Evolutionary conservation across 2,113 vertebrate genomes (phyloP).

Genomic region (Platichthys flesus): DNA sequence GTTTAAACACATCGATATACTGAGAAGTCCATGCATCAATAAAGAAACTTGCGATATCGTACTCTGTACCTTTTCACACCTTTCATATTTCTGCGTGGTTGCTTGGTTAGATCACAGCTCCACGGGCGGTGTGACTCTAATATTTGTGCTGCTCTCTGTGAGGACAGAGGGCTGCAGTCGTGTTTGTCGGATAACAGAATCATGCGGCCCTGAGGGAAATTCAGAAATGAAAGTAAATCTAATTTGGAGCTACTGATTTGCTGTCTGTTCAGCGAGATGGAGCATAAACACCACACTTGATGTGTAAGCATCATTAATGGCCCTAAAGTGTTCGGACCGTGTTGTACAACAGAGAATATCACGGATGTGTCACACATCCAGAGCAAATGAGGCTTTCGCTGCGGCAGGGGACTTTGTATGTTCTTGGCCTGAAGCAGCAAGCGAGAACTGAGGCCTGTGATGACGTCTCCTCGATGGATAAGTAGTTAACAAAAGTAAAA

Average conservation of each 20-base stretch:
- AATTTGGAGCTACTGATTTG: slow-evolving; percentile 71
- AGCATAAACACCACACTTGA: slow-evolving; percentile 73
- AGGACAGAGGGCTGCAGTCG: slow-evolving; percentile 46
- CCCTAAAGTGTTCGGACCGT: slow-evolving; percentile 68
- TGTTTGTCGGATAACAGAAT: slow-evolving; percentile 71
- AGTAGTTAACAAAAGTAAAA: background rate
- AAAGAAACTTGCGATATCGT: slow-evolving; percentile 12
- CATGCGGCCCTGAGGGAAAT: slow-evolving; percentile 69
- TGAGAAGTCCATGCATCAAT: slow-evolving; percentile 14
- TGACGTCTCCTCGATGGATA: slow-evolving; percentile 20
- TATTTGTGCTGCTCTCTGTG: slow-evolving; percentile 36
- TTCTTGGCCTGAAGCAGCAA: slow-evolving; percentile 15
- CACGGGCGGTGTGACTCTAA: slow-evolving; percentile 49
- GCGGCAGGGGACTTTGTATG: background rate
- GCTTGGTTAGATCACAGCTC: slow-evolving; percentile 42
- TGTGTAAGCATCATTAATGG: slow-evolving; percentile 72
- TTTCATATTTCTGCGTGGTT: slow-evolving; percentile 10
- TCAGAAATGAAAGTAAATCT: slow-evolving; percentile 75
- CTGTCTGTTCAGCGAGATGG: slow-evolving; percentile 67
- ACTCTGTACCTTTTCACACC: slow-evolving; percentile 9
- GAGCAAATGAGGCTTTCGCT: slow-evolving; percentile 42
- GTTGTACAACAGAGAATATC: slow-evolving; percentile 53
- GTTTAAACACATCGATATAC: slow-evolving; percentile 1
- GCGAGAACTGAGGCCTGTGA: slow-evolving; percentile 9
- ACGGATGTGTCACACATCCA: slow-evolving; percentile 46